Conservation (phyloP, 2,888 invertebrate species). For the Bedellia somnulentella region DNA sequence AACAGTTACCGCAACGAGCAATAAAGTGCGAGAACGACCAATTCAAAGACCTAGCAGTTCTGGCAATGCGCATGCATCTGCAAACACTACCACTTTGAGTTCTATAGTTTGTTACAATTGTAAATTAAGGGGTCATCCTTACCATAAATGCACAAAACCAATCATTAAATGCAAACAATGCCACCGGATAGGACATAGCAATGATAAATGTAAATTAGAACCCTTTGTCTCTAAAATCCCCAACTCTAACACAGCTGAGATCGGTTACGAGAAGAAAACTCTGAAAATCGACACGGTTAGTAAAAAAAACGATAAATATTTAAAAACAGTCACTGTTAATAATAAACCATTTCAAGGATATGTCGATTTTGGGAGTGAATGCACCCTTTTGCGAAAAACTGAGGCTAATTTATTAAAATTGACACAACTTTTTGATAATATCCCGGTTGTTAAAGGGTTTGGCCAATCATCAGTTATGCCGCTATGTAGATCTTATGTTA, state of each 20-base stretch:
- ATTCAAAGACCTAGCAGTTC: not conserved
- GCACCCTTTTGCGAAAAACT: conserved; percentile 7
- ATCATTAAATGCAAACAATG: conserved; percentile 6
- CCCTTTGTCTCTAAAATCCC: conserved; percentile 2
- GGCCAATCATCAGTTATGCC: conserved; percentile 9
- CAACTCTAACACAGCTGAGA: conserved; percentile 1
- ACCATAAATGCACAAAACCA: conserved; percentile 6
- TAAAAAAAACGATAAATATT: conserved; percentile 9
- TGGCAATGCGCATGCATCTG: not conserved
- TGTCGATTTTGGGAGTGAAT: conserved; percentile 11
- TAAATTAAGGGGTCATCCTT: conserved; percentile 5
- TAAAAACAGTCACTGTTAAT: conserved; percentile 6
- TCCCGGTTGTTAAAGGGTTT: conserved; percentile 10
- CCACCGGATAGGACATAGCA: conserved; percentile 6
- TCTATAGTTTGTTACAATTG: conserved; percentile 5
- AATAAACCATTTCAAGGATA: conserved; percentile 5
- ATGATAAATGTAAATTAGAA: conserved; percentile 2
- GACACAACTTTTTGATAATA: conserved; percentile 2
- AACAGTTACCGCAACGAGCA: not conserved
- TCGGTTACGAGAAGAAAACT: conserved; percentile 5
- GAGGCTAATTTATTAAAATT: conserved; percentile 6
- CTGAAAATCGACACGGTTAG: conserved; percentile 1
- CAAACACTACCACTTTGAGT: not conserved
- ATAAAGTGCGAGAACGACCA: too few species aligned
- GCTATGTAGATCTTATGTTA: conserved; percentile 6